A percentile compares a stretch with the other conserved stretches of the same genome.
These are phyloP conservation scores for Lindbergichthys nudifrons DNA, from an alignment of 2,797 vertebrate genomes.

Conservation along the genomic window DNA sequence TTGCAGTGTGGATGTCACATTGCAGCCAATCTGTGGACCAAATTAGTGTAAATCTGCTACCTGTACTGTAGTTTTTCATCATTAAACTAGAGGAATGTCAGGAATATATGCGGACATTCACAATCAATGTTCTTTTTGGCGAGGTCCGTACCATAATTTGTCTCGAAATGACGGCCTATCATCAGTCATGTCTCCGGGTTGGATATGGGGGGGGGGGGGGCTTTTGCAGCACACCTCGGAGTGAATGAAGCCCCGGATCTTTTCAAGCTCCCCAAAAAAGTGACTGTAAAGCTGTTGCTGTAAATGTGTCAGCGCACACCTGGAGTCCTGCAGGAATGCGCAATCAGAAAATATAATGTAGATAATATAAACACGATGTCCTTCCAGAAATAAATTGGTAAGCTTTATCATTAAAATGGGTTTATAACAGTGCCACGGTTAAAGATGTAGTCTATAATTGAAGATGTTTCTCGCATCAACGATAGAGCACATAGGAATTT, in stretches of 20 bases:
- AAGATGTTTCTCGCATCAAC: background rate
- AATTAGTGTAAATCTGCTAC: background rate
- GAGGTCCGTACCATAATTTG: background rate
- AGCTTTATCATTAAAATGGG: background rate
- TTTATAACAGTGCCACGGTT: background rate
- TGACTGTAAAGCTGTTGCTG: background rate
- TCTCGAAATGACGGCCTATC: background rate
- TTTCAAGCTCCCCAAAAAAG: slow-evolving; percentile 54
- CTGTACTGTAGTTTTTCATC: background rate
- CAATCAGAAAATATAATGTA: background rate
- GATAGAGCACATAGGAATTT: background rate
- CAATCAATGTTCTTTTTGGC: background rate
- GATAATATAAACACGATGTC: background rate
- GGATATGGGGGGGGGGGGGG: background rate
- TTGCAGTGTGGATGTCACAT: background rate
- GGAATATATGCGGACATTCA: no score
- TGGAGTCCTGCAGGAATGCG: background rate
- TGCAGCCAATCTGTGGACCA: no score
- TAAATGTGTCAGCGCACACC: slow-evolving; percentile 5
- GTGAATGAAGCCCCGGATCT: background rate
- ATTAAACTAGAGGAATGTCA: background rate
- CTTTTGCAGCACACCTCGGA: background rate
- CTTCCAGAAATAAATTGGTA: background rate
- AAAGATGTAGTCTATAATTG: background rate
- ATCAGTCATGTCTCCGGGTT: background rate